Percentiles rank a stretch among this genome's conserved stretches.
Evolutionary conservation across 2,888 invertebrate genomes (phyloP).

Genomic region (Anticlea derivata): DNA sequence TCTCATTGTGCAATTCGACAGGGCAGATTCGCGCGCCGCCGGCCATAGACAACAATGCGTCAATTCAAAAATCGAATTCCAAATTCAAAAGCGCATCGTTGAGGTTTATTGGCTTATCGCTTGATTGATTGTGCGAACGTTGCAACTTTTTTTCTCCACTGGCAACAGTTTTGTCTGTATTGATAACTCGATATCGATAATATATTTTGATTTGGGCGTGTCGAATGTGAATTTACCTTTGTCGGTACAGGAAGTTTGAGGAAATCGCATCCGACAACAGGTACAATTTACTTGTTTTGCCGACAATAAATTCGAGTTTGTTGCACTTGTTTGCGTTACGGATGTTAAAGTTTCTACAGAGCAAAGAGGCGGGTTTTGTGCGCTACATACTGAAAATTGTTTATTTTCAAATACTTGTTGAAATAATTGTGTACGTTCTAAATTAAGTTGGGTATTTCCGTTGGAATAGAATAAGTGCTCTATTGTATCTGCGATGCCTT

Average conservation of each 20-base stretch:
- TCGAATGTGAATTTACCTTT: slow-evolving; percentile 68
- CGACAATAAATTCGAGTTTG: slow-evolving; percentile 46
- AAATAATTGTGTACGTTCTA: slow-evolving; percentile 14
- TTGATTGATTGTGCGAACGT: slow-evolving; percentile 83
- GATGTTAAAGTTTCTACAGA: slow-evolving; percentile 55
- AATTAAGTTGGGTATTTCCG: slow-evolving; percentile 18
- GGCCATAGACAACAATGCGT: slow-evolving; percentile 72
- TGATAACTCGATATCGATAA: slow-evolving; percentile 57
- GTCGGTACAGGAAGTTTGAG: slow-evolving; percentile 75
- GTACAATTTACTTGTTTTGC: slow-evolving; percentile 51
- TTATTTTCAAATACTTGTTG: slow-evolving; percentile 38
- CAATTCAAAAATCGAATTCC: slow-evolving; percentile 78
- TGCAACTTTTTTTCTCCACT: slow-evolving; percentile 50
- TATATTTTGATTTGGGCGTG: slow-evolving; percentile 83
- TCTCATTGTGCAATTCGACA: slow-evolving; percentile 75
- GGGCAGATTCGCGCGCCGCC: slow-evolving; percentile 74
- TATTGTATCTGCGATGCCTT: slow-evolving; percentile 1
- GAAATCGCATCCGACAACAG: slow-evolving; percentile 59
- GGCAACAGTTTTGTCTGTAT: slow-evolving; percentile 37
- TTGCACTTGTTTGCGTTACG: slow-evolving; percentile 80
- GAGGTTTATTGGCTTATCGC: slow-evolving; percentile 84
- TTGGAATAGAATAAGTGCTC: neutral
- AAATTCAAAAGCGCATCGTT: slow-evolving; percentile 83
- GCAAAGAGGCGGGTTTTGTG: slow-evolving; percentile 51
- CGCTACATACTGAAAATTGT: slow-evolving; percentile 47